phyloP scores from a whole-genome alignment of 2,888 invertebrate species.

The Eupithecia abbreviata region DNA sequence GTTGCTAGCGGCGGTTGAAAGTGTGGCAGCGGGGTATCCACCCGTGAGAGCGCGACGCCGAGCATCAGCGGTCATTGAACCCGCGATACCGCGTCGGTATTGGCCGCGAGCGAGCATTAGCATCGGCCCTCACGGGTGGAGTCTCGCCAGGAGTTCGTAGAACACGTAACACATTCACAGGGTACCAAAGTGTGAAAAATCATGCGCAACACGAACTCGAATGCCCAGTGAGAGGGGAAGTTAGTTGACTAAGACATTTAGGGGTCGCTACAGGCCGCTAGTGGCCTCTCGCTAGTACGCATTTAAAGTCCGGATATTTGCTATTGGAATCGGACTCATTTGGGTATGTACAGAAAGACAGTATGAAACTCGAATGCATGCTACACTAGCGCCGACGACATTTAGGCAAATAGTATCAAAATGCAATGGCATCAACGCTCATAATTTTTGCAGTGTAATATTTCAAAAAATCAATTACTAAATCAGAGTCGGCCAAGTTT shows the following conservation, averaged over 20 bases:
- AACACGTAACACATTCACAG: constrained; percentile 76
- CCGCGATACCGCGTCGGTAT: constrained; percentile 46
- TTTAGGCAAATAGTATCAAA: neutral
- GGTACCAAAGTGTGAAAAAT: constrained; percentile 65
- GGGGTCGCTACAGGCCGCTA: constrained; percentile 64
- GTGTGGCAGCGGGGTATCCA: constrained; percentile 58
- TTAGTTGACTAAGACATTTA: constrained; percentile 63
- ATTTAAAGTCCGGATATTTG: constrained; percentile 44
- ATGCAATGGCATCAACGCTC: constrained; percentile 39
- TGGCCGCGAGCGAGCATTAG: constrained; percentile 45
- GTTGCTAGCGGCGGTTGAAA: constrained; percentile 76
- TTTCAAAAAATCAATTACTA: constrained; percentile 50
- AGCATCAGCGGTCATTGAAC: constrained; percentile 35
- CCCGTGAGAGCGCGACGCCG: constrained; percentile 49
- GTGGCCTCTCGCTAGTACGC: constrained; percentile 29
- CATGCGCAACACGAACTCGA: constrained; percentile 69
- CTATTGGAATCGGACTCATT: constrained; percentile 54
- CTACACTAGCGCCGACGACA: constrained; percentile 54
- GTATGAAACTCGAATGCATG: constrained; percentile 65
- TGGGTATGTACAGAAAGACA: constrained; percentile 64
- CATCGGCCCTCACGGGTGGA: constrained; percentile 54
- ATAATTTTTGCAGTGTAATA: constrained; percentile 34
- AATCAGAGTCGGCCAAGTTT: constrained; percentile 63
- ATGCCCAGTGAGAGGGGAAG: constrained; percentile 52
- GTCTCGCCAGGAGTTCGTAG: constrained; percentile 51